Conservation (phyloP, 1,140 invertebrate species). For the Calliopsis andreniformis region DNA sequence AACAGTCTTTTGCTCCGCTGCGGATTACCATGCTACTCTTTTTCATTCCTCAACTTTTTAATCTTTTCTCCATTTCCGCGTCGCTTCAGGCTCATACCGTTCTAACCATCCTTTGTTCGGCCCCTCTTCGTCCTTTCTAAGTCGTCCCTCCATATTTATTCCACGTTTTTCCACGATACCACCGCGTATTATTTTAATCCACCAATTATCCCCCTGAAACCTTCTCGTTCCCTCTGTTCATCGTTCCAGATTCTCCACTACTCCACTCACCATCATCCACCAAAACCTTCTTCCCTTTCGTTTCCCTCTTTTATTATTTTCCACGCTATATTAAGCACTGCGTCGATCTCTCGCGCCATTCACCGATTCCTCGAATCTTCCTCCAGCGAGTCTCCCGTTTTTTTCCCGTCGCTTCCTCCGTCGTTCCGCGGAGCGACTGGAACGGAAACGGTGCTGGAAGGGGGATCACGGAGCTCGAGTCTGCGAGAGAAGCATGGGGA, state of each 20-base stretch:
- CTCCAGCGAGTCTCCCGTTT: neutral
- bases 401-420: neutral
- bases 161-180: neutral
- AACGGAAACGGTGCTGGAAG: too few species aligned
- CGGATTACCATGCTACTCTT: conserved; percentile 14
- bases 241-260: neutral
- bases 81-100: conserved; percentile 1
- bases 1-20: neutral
- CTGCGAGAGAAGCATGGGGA: conserved; percentile 4
- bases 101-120: too few species aligned
- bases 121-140: neutral
- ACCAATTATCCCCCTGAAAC: neutral
- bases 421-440: neutral
- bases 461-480: neutral
- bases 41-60: neutral
- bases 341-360: neutral
- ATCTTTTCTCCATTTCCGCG: neutral
- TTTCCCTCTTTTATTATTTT: neutral
- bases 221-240: neutral
- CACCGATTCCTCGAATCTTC: neutral
- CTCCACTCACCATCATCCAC: neutral
- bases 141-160: conserved; percentile 3
- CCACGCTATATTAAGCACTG: conserved; percentile 7
- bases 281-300: neutral
- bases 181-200: conserved; percentile 17